phyloP scores from a whole-genome alignment of 2,797 vertebrate species.

The Cottoperca gobio region DNA sequence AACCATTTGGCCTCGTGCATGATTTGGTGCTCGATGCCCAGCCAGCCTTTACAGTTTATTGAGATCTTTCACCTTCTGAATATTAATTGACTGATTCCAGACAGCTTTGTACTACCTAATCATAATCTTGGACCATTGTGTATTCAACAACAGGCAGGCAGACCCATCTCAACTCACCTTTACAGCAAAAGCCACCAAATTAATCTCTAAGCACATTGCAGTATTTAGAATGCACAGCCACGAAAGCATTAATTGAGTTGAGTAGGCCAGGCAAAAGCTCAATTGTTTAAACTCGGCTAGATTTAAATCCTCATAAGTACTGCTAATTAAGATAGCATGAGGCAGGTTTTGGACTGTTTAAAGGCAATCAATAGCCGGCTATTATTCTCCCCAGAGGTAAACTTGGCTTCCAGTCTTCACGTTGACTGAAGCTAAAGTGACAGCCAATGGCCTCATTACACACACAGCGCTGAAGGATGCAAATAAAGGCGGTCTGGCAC shows the following conservation, averaged over 20 bases:
- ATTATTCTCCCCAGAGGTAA: constrained; percentile 79
- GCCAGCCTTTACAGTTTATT: constrained; percentile 44
- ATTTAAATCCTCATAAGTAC: constrained; percentile 82
- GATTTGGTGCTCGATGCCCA: constrained; percentile 20
- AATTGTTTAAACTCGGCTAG: constrained; percentile 75
- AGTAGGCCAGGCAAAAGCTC: constrained; percentile 74
- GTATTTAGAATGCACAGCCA: constrained; percentile 70
- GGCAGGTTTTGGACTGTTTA: constrained; percentile 82
- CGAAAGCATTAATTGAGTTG: constrained; percentile 75
- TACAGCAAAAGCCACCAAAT: constrained; percentile 71
- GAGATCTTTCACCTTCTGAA: constrained; percentile 62
- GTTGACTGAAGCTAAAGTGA: constrained; percentile 77
- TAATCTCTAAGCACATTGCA: constrained; percentile 52
- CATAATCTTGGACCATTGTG: constrained; percentile 59
- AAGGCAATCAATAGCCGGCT: constrained; percentile 78
- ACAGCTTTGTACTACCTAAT: constrained; percentile 54
- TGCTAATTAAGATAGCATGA: constrained; percentile 83
- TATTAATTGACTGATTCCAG: constrained; percentile 66
- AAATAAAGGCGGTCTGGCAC: constrained; percentile 64
- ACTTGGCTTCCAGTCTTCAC: constrained; percentile 68
- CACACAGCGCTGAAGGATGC: constrained; percentile 51
- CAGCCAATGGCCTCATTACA: constrained; percentile 76
- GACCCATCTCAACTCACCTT: constrained; percentile 67
- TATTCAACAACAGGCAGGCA: constrained; percentile 64
- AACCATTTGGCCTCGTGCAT: constrained; percentile 36